Conservation (phyloP, 2,797 vertebrate genomes). For the Microtus californicus region DNA sequence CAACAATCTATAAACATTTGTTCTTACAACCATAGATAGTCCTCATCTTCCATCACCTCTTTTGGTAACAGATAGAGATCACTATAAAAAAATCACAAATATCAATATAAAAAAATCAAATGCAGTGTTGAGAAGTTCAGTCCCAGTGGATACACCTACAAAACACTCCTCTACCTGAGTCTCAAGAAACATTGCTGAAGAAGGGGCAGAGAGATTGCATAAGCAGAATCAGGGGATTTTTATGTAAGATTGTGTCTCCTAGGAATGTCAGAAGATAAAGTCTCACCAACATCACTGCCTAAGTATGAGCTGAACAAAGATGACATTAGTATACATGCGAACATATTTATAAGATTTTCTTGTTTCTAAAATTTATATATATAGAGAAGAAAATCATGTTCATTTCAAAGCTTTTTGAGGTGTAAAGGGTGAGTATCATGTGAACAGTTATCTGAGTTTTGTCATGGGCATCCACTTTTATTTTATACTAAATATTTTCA, state of each 20-base stretch:
- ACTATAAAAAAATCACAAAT: background rate
- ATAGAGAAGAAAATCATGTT: background rate
- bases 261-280: background rate
- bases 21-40: background rate
- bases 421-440: conserved; percentile 16
- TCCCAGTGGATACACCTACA: background rate
- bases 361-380: background rate
- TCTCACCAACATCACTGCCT: background rate
- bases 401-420: conserved; percentile 2
- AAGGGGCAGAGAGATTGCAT: background rate
- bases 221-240: background rate
- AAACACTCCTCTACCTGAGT: background rate
- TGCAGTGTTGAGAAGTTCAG: background rate
- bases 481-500: conserved; percentile 66
- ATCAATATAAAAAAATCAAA: background rate
- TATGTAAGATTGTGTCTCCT: background rate
- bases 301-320: too few species aligned
- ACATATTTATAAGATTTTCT: background rate
- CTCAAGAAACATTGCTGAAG: background rate
- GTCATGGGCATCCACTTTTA: conserved; percentile 67
- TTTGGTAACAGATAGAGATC: background rate
- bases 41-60: too few species aligned
- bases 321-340: too few species aligned
- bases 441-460: conserved; percentile 59
- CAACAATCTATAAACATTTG: background rate